Base-by-base conservation (phyloP, 2,888 invertebrate genomes). In the Mythimna ferrago region DNA sequence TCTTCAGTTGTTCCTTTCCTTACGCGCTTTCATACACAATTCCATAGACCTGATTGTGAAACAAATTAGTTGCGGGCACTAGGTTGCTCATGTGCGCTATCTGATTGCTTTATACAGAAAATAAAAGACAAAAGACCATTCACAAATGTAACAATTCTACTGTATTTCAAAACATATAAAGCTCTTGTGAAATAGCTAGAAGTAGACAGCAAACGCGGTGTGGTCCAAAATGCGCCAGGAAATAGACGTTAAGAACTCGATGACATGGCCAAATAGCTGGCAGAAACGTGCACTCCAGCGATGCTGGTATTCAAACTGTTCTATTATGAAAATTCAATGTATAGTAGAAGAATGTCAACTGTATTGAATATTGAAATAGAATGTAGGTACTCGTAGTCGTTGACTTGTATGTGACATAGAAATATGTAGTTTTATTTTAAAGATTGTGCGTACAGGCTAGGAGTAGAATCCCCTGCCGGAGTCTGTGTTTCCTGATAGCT, bases 231-330 rank as follows among this genome's bases (percentile, higher is more conserved):
- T 44, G 66, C 73, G 26, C 44, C 26, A 11, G 60, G 67, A 60
- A 76, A 67, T 66, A 74, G 56, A 65, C 48, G 60, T 44, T 58
- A 16, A 70, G 57, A 78, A 53, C 57, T 32, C 19, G 56, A 64
- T 78, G 82, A 57, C 67, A 61, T 35, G 61, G 48, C 7, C 53
- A n/a, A 48, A 61, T 54, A 35, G 64, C 32, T 35, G 53, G 19
- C 51, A 58, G 21, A 14, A 48, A 60, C 14, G 57, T 48, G 72
- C 35, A 38, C 38, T 54, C 53, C n/a, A 38, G 53, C 38, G 38
- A 57, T 14, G 7, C 26, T 35, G 11, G 19, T 58, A 53, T 48
- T 2, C 38, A 73, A 80, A 54, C 32, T 80, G 16, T 58, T 62
- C 21, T 41, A 64, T 54, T 73, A 64, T 54, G 57, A 41, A 74